Evolutionary conservation across 2,797 vertebrate genomes (phyloP).

Genomic region (Manis crassicaudata): DNA sequence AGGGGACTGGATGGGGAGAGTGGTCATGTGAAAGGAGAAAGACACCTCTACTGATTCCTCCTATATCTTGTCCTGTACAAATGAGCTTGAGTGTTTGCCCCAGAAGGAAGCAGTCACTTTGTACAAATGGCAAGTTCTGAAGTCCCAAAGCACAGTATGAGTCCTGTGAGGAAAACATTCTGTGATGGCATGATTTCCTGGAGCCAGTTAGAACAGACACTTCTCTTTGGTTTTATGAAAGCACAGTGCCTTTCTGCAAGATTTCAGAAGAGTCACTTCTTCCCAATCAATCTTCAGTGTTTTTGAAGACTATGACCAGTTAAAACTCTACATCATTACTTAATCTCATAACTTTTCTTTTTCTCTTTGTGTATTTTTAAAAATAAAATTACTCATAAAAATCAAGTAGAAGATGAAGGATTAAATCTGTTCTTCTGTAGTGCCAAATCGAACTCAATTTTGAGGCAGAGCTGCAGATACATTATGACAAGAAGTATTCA

Average conservation of each 20-base stretch:
- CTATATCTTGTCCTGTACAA: neutral
- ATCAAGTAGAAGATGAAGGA: constrained; percentile 61
- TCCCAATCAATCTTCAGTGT: constrained; percentile 1
- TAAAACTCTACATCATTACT: constrained; percentile 10
- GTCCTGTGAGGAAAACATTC: constrained; percentile 54
- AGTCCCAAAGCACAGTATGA: neutral
- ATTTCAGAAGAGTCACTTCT: constrained; percentile 7
- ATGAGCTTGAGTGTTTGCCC: neutral
- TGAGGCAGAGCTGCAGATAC: constrained; percentile 49
- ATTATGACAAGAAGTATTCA: constrained; percentile 62
- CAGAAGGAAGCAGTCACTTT: neutral
- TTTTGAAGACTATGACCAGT: neutral
- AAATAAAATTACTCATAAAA: constrained; percentile 63
- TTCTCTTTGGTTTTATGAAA: constrained; percentile 17
- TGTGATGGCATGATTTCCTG: constrained; percentile 24
- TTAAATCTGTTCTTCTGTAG: constrained; percentile 49
- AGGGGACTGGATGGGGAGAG: neutral
- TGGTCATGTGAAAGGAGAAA: neutral
- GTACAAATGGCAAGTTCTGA: constrained; percentile 49
- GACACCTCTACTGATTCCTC: neutral
- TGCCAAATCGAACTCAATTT: constrained; percentile 62
- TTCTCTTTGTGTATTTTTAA: constrained; percentile 44
- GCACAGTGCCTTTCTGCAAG: neutral
- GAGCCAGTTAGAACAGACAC: neutral
- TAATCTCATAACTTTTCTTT: constrained; percentile 60